Base-by-base conservation (phyloP, 2,113 vertebrate genomes). In the Callopanchax toddi region DNA sequence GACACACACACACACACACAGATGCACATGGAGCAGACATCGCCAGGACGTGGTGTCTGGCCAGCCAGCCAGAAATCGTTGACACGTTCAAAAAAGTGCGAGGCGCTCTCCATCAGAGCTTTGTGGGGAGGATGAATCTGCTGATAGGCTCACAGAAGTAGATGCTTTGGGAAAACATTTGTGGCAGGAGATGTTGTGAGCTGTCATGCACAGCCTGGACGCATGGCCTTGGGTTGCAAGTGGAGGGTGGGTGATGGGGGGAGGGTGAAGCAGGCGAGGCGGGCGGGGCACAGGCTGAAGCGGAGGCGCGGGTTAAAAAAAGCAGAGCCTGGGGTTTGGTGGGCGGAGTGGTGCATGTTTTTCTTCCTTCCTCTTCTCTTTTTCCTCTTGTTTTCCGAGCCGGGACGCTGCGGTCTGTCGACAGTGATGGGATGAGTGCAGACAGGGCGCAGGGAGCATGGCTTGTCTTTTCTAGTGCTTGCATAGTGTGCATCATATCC, bases 21-120 rank as follows among this genome's bases (percentile, higher is more conserved):
- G 36, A 64, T 20, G 62, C 49, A 37, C 54, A 55, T 7, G 5
- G n/a, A 43, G 90, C 88, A 80, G 85, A 89, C 86, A 91, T 86
- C 83, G 88, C 76, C 83, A 84, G 61, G 89, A 87, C 0, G 74
- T 86, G 75, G 88, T 92, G 86, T 91, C 87, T 83, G 86, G 87
- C 89, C 91, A 94, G 92, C 92, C 90, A 94, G 92, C 90, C 92
- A 95, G 93, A 93, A 94, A 95, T 86, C 81, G 89, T 95, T 94
- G 93, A 95, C 91, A 92, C 90, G 89, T 94, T 86, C 55, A 86
- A 91, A 92, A 93, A 92, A 94, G 91, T 91, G 90, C 93, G 94
- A 92, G 91, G 86, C 60, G 17, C 83, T 11, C 86, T 92, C 88
- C 80, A 63, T 89, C 89, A 90, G 92, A 83, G 92, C 74, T 50